A percentile compares a stretch with the other conserved stretches of the same genome.
These are phyloP conservation scores for Melierax canorus DNA, from an alignment of 2,113 vertebrate genomes.

Conservation along the genomic window DNA sequence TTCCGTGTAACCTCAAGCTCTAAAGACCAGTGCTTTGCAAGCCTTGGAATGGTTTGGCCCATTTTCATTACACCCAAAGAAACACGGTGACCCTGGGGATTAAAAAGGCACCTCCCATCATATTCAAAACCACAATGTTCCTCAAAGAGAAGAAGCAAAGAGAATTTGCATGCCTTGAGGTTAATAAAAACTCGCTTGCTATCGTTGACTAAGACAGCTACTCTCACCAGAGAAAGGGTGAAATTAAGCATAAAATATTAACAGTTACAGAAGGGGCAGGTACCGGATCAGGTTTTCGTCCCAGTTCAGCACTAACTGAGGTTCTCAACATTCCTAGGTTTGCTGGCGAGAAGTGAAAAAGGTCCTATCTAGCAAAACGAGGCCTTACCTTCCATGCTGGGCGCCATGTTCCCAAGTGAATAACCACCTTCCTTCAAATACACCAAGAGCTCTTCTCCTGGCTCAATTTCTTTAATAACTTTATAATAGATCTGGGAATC, in stretches of 20 bases:
- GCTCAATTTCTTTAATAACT: slow-evolving; percentile 94
- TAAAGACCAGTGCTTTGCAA: neutral
- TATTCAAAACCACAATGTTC: neutral
- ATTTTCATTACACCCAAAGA: neutral
- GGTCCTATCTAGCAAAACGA: neutral
- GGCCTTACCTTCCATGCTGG: slow-evolving; percentile 93
- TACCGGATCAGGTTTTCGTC: neutral
- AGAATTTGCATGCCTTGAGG: neutral
- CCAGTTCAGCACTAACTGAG: neutral
- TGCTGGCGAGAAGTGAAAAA: neutral
- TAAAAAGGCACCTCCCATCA: neutral
- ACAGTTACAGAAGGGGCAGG: neutral
- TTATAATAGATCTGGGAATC: slow-evolving; percentile 88
- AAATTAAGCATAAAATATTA: neutral
- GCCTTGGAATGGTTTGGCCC: neutral
- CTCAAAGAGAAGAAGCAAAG: neutral
- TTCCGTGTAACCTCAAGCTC: neutral
- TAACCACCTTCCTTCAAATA: slow-evolving; percentile 93
- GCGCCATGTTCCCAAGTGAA: slow-evolving; percentile 88
- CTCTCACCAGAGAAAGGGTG: too few relatives aligned
- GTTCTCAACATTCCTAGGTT: neutral
- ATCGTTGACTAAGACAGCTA: neutral
- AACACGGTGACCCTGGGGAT: neutral
- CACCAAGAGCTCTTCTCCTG: slow-evolving; percentile 94
- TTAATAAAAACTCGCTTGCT: neutral